phyloP scores from a whole-genome alignment of 2,888 invertebrate species.

The Ceramica pisi region DNA sequence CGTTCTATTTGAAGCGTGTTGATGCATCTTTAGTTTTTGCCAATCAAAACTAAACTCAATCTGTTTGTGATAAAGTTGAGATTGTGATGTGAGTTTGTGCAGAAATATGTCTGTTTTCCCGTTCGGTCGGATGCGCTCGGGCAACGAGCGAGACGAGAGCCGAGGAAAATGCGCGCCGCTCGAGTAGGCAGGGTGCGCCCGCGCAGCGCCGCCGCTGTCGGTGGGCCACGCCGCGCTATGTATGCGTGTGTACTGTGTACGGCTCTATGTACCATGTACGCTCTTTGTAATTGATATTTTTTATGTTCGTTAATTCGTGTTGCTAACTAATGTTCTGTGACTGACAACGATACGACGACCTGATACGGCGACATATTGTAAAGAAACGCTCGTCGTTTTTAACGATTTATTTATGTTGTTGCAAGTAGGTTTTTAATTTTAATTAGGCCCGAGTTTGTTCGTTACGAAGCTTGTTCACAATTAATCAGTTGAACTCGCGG shows the following conservation, averaged over 20 bases:
- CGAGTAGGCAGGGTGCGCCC: slow-evolving; percentile 71
- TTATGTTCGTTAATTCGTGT: slow-evolving; percentile 81
- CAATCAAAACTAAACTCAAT: slow-evolving; percentile 67
- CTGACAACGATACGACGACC: slow-evolving; percentile 53
- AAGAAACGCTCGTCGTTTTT: slow-evolving; percentile 11
- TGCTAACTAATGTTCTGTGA: slow-evolving; percentile 65
- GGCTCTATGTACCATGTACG: slow-evolving; percentile 59
- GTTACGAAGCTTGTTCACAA: slow-evolving; percentile 40
- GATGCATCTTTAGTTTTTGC: slow-evolving; percentile 77
- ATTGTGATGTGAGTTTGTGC: slow-evolving; percentile 34
- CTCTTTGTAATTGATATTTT: slow-evolving; percentile 84
- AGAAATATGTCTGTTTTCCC: slow-evolving; percentile 86
- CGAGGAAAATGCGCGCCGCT: slow-evolving; percentile 79
- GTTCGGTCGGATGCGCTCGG: slow-evolving; percentile 88
- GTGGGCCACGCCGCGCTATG: slow-evolving; percentile 50
- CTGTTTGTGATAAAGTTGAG: neutral
- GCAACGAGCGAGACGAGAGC: slow-evolving; percentile 83
- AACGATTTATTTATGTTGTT: slow-evolving; percentile 34
- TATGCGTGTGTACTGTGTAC: slow-evolving; percentile 33
- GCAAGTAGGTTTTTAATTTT: slow-evolving; percentile 51
- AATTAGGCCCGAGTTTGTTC: slow-evolving; percentile 41
- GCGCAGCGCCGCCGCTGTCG: slow-evolving; percentile 45
- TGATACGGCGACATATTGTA: slow-evolving; percentile 44
- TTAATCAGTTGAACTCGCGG: slow-evolving; percentile 51
- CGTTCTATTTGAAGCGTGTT: slow-evolving; percentile 89